Conservation (phyloP, 2,113 vertebrate species). For the Anser brachyrhynchus region DNA sequence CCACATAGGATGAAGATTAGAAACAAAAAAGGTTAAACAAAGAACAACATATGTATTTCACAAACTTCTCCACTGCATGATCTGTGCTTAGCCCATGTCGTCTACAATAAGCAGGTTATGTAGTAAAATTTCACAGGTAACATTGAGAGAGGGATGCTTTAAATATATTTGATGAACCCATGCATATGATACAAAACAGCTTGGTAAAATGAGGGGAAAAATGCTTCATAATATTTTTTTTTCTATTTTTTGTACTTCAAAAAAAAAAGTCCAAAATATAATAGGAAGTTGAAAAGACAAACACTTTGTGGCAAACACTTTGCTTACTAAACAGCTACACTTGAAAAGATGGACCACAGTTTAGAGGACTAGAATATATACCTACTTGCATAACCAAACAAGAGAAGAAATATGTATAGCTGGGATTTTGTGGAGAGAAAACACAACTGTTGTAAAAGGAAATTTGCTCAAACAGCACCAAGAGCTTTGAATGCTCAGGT, state of each 20-base stretch:
- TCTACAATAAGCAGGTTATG: not conserved
- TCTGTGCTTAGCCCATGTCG: not conserved
- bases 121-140: not conserved
- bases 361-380: not conserved
- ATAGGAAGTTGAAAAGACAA: not conserved
- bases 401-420: not conserved
- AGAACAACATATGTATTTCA: not conserved
- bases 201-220: not conserved
- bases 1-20: not conserved
- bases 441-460: not conserved
- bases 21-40: not conserved
- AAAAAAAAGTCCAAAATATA: not conserved
- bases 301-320: not conserved
- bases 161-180: not conserved
- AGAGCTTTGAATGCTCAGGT: not conserved
- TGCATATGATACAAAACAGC: not conserved
- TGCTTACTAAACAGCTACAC: not conserved
- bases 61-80: not conserved
- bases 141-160: not conserved
- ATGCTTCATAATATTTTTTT: not conserved
- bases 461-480: not conserved
- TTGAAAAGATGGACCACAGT: not conserved
- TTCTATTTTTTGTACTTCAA: not conserved
- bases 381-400: not conserved
- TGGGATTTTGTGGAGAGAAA: not conserved